Base-by-base conservation (phyloP, 2,888 invertebrate genomes). In the Agrotis segetum region DNA sequence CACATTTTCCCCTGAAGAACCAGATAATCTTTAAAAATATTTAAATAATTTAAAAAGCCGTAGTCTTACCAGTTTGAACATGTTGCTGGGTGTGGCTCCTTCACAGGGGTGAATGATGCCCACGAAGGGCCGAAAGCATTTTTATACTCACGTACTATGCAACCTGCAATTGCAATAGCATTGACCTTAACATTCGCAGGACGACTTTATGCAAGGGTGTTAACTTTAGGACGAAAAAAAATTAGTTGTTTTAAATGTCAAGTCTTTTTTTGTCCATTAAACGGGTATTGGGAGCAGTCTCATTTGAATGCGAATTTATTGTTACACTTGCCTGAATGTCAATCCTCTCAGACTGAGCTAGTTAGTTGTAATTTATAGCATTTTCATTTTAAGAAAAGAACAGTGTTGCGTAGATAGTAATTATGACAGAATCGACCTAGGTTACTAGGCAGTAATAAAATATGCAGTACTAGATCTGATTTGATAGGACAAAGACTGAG, bases 11-110 rank as follows among this genome's bases (percentile, higher is more conserved):
- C 16, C 55, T 29, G 6, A 29, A 29, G n/a, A 63, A 49, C 29
- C 9, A 34, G 1, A 17, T n/a, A 58, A 52, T n/a, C 13, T 14
- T 14, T 17, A n/a, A 17, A 49, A 56, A 34, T 21, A 61, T 67
- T 56, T 19, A 53, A 67, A 65, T 63, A 66, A 65, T 66, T 29
- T 21, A 53, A 65, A 29, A 21, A 46, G 24, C 6, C 11, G 21
- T 21, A 34, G 19, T 71, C 92, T 92, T 88, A 92, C 92, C 91
- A 92, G 87, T 81, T 89, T 91, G 79, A 85, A 85, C 92, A 92
- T 92, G 88, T 82, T 89, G 88, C 74, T 83, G 62, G 84, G 74
- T 77, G 77, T 56, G 71, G 69, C 83, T 85, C 78, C 81, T 88
- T 84, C 88, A 83, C 85, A 85, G 73, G 88, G 88, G 76, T 88